Evolutionary conservation across 64 coral and sea anemone genomes (phyloP).

Genomic region (Cladopsammia gracilis): DNA sequence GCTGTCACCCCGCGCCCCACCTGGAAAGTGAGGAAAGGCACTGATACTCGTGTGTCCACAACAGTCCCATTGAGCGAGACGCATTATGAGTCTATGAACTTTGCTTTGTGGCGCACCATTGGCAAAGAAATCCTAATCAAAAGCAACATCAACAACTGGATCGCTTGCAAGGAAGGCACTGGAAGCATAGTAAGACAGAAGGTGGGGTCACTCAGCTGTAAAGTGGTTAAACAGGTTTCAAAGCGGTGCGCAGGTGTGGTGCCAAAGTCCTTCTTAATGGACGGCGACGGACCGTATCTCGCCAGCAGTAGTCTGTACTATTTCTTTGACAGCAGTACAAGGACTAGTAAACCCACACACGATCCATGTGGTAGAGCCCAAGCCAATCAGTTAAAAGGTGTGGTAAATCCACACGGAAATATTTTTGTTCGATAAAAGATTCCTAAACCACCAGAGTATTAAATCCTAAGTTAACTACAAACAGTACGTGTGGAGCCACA

Average conservation of each 20-base stretch:
- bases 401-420: conserved; percentile 46
- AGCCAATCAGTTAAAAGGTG: background rate
- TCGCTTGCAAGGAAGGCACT: background rate
- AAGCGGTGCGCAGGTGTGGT: background rate
- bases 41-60: background rate
- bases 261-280: background rate
- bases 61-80: conserved; percentile 23
- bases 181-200: background rate
- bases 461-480: too few relatives aligned
- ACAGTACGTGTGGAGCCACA: too few relatives aligned
- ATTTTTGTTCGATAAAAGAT: conserved; percentile 38
- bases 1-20: conserved; percentile 59
- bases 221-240: conserved; percentile 10
- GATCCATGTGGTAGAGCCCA: conserved; percentile 34
- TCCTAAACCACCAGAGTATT: too few relatives aligned
- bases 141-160: conserved; percentile 21
- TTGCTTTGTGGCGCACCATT: conserved; percentile 27
- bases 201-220: conserved; percentile 5
- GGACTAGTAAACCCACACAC: background rate
- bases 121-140: conserved; percentile 54
- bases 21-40: background rate
- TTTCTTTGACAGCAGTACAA: background rate
- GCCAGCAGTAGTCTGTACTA: background rate
- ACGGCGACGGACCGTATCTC: background rate
- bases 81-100: background rate